These are phyloP conservation scores for Varecia variegata DNA, from an alignment of 2,797 vertebrate species.

Conservation along the genomic window DNA sequence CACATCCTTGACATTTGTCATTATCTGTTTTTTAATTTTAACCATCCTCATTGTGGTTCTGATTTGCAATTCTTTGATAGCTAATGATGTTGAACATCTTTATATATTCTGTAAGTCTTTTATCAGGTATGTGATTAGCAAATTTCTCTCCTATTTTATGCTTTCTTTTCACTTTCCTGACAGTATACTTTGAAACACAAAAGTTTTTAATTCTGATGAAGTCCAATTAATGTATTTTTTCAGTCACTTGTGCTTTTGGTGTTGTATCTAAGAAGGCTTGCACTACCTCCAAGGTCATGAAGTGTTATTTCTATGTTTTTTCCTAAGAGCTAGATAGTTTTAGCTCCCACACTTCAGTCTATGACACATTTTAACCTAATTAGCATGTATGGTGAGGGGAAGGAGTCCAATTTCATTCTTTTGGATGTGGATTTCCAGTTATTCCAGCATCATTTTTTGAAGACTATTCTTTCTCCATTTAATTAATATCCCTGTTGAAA, in stretches of 20 bases:
- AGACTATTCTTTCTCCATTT: not conserved
- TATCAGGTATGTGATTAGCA: not conserved
- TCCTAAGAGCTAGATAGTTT: not conserved
- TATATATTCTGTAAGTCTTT: not conserved
- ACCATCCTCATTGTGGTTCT: not conserved
- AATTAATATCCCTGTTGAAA: not conserved
- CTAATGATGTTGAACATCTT: not conserved
- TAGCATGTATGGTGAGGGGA: not conserved
- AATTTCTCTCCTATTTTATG: not conserved
- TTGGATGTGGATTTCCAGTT: not conserved
- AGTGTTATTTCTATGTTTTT: not conserved
- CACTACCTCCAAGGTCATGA: not conserved
- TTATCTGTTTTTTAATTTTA: not conserved
- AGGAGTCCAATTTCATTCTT: not conserved
- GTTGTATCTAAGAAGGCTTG: not conserved
- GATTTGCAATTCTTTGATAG: not conserved
- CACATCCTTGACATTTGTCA: not conserved
- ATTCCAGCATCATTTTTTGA: not conserved
- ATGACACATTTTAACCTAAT: not conserved
- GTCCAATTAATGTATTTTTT: not conserved
- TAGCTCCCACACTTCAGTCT: not conserved
- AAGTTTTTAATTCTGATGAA: constrained; percentile 3
- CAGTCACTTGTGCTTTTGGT: not conserved
- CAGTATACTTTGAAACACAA: not conserved
- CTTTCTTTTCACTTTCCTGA: not conserved